Evolutionary conservation across 2,113 vertebrate species (phyloP), one percentile per base, ranked within the genome.

Genomic region (Neotoma lepida): DNA sequence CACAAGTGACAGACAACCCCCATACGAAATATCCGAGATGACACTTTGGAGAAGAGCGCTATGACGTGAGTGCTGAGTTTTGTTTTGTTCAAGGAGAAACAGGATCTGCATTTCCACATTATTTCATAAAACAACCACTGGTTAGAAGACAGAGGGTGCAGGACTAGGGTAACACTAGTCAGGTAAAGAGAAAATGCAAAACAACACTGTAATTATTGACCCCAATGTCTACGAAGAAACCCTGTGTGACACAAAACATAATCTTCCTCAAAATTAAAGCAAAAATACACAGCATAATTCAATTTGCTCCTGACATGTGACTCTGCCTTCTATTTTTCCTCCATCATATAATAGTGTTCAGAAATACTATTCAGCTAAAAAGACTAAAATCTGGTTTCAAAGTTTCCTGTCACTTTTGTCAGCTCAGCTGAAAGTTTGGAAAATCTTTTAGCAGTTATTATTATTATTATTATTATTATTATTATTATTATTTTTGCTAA

Each of bases 111-210:
- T 64, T 76, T 46, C 4, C 71, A 96, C 3, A 56, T 49, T 44
- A 92, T 76, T 95, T 51, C 63, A 64, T 20, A 9, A 87, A 73
- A 86, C 68, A 58, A 51, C 46, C 93, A 95, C 51, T 91, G 70
- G 41, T 85, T 89, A 91, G 88, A 88, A 91, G 70, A 93, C 17
- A 91, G 61, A 77, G 76, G 12, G 90, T 93, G 94, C 94, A 96
- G 97, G 96, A 97, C 81, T 93, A 97, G 96, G 70, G 81, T 12
- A 64, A 71, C 89, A 97, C 35, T 95, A 95, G 93, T 85, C 80
- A 0, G 17, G 87, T 54, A 92, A 15, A 58, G 22, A 78, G 86
- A 81, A 96, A 97, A 84, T 95, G 94, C n/a, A 28, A 96, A 94
- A 89, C 61, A 88, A 95, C 61, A 78, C 96, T 30, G 91, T 1